A percentile compares a stretch with the other conserved stretches of the same genome.
Conservation (phyloP, 2,797 vertebrate genomes). For the Fringilla coelebs region DNA sequence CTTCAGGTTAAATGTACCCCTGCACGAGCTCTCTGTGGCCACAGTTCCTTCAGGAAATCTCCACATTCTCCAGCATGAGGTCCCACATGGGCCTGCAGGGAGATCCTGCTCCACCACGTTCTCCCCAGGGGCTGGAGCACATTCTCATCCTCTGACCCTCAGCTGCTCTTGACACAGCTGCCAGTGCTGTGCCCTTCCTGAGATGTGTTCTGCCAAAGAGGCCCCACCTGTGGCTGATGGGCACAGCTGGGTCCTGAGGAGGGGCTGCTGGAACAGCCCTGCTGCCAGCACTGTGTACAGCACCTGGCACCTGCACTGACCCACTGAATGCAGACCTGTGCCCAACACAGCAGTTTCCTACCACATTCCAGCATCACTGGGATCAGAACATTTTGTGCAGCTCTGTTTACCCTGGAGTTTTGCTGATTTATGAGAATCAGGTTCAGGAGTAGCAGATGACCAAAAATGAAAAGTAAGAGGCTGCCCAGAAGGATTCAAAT, state of each 20-base stretch:
- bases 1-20: background rate
- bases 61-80: background rate
- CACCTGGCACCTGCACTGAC: background rate
- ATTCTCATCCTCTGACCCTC: background rate
- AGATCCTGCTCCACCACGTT: background rate
- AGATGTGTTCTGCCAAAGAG: background rate
- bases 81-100: background rate
- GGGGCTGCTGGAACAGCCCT: background rate
- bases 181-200: background rate
- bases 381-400: background rate
- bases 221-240: background rate
- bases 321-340: background rate
- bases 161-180: background rate
- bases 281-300: background rate
- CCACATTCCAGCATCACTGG: rapidly evolving
- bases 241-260: background rate
- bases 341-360: background rate
- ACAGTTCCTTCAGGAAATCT: background rate
- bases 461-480: background rate
- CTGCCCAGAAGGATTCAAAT: background rate
- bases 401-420: background rate
- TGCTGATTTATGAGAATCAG: background rate
- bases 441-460: background rate
- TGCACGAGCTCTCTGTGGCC: background rate
- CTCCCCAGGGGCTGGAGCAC: background rate